Percentiles rank a stretch among this genome's conserved stretches.
Evolutionary conservation across 2,888 invertebrate species (phyloP).

Genomic region (Caenorhabditis becei): DNA sequence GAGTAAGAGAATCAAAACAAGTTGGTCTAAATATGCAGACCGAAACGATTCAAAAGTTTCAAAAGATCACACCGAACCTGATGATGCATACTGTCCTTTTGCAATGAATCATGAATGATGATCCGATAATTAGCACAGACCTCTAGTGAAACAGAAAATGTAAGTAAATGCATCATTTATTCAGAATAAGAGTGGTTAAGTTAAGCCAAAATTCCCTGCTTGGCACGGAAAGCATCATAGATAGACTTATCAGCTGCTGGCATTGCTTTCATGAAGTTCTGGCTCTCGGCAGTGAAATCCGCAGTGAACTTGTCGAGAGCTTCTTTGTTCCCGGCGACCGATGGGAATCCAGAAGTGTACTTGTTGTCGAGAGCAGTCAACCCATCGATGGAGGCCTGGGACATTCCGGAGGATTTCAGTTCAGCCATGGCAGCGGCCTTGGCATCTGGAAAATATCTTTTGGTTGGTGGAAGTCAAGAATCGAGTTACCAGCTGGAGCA

Average conservation of each 20-base stretch:
- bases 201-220: slow-evolving; percentile 20
- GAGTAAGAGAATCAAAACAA: too few relatives aligned
- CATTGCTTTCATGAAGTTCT: slow-evolving; percentile 14
- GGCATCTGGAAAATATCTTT: not conserved
- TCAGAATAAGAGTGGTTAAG: too few relatives aligned
- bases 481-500: not conserved
- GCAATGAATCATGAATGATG: too few relatives aligned
- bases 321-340: slow-evolving; percentile 4
- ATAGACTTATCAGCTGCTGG: slow-evolving; percentile 17
- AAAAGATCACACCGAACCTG: too few relatives aligned
- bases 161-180: too few relatives aligned
- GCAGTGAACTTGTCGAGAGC: slow-evolving; percentile 26
- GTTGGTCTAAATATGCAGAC: too few relatives aligned
- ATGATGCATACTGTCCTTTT: too few relatives aligned
- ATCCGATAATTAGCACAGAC: too few relatives aligned
- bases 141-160: too few relatives aligned
- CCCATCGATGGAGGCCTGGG: slow-evolving; percentile 7
- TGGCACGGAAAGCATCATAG: slow-evolving; percentile 25
- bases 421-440: not conserved
- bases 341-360: slow-evolving; percentile 6
- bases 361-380: not conserved
- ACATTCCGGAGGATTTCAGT: slow-evolving; percentile 12
- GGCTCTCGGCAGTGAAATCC: slow-evolving; percentile 16
- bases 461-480: too few relatives aligned
- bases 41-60: too few relatives aligned